Evolutionary conservation across 2,113 vertebrate species (phyloP).

Genomic region (Centropristis striata): DNA sequence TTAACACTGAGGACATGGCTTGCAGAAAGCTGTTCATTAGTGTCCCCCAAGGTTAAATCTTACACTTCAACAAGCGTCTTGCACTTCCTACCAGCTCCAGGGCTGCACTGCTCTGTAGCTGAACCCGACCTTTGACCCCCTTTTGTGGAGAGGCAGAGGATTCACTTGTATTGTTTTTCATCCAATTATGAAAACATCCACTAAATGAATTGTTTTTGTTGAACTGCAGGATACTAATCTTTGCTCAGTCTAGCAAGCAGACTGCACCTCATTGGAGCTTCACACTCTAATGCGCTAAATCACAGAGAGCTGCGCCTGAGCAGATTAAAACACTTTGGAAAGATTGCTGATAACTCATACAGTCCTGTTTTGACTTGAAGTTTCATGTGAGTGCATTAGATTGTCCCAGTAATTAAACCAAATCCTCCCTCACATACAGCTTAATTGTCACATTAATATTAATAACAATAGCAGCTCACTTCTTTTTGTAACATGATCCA

Average conservation of each 20-base stretch:
- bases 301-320: conserved; percentile 22
- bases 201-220: not conserved
- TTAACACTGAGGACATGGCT: not conserved
- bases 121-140: conserved; percentile 17
- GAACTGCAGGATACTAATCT: conserved; percentile 26
- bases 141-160: not conserved
- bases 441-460: conserved; percentile 49
- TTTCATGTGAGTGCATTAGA: conserved; percentile 38
- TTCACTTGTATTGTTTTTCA: conserved; percentile 14
- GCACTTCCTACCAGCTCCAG: not conserved
- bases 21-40: conserved; percentile 1
- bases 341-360: conserved; percentile 29
- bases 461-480: conserved; percentile 15
- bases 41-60: conserved; percentile 1
- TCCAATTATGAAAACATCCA: conserved; percentile 21
- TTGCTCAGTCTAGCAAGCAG: conserved; percentile 16
- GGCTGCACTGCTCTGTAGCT: conserved; percentile 1
- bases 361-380: conserved; percentile 19
- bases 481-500: conserved; percentile 19
- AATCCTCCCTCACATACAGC: conserved; percentile 3
- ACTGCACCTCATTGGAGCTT: conserved; percentile 26
- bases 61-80: not conserved
- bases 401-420: conserved; percentile 43
- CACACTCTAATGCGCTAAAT: conserved; percentile 24
- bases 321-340: conserved; percentile 24